These are phyloP conservation scores for Oxyteleia sp. DNA, from an alignment of 2,888 invertebrate species.

Conservation along the genomic window DNA sequence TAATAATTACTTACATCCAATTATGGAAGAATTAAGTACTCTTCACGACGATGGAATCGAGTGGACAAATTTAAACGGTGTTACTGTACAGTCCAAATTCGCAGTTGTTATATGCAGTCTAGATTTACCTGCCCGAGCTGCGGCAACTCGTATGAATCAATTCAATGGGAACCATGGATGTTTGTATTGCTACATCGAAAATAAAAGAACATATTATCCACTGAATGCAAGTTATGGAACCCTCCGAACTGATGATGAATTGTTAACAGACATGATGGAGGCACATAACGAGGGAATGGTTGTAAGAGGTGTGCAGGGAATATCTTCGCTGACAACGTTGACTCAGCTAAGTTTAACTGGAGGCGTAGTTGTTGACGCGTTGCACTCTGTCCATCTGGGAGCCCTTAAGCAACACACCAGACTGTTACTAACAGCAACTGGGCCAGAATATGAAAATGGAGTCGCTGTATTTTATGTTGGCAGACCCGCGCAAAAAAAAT, in stretches of 20 bases:
- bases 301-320: conserved; percentile 14
- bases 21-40: conserved; percentile 9
- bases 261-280: neutral
- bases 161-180: conserved; percentile 7
- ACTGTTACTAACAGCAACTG: too few species aligned
- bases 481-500: neutral
- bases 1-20: conserved; percentile 9
- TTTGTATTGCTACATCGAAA: conserved; percentile 22
- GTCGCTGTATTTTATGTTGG: neutral
- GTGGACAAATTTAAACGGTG: conserved; percentile 31
- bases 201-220: neutral
- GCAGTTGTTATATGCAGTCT: conserved; percentile 2
- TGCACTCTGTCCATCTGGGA: neutral
- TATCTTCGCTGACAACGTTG: neutral
- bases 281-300: neutral
- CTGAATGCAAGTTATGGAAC: neutral
- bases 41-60: conserved; percentile 12
- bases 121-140: conserved; percentile 28
- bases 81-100: neutral
- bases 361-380: conserved; percentile 1
- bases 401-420: neutral
- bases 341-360: neutral
- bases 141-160: conserved; percentile 5
- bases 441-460: neutral
- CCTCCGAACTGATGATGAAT: conserved; percentile 6